Conservation (phyloP, 37 sponge, comb jelly and placozoan genomes). For the Oopsacas minuta region DNA sequence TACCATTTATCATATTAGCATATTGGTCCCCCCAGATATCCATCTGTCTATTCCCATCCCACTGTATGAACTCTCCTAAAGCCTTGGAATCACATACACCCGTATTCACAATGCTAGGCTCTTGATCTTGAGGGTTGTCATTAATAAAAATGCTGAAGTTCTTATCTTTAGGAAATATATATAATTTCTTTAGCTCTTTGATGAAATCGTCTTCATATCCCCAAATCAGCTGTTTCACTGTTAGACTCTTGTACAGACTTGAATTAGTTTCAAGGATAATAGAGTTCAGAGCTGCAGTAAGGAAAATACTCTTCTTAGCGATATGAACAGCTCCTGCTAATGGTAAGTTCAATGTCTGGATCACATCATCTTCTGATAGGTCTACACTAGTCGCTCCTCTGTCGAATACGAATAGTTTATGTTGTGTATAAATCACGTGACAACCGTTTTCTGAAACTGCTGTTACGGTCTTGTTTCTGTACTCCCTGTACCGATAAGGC, state of each 20-base stretch:
- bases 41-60: slow-evolving; percentile 36
- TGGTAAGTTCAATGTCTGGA: slow-evolving; percentile 24
- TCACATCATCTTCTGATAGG: slow-evolving; percentile 19
- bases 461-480: background rate
- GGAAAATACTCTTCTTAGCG: background rate
- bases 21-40: slow-evolving; percentile 28
- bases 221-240: slow-evolving; percentile 44
- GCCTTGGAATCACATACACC: slow-evolving; percentile 32
- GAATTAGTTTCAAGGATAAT: background rate
- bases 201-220: slow-evolving; percentile 48
- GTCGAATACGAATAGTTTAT: slow-evolving; percentile 19
- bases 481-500: slow-evolving; percentile 65
- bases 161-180: background rate
- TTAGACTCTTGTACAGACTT: slow-evolving; percentile 27
- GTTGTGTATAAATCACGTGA: slow-evolving; percentile 20
- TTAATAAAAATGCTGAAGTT: background rate
- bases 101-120: slow-evolving; percentile 39
- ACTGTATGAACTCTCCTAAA: slow-evolving; percentile 47
- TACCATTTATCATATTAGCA: slow-evolving; percentile 52
- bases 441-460: background rate
- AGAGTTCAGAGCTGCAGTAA: background rate
- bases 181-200: slow-evolving; percentile 20
- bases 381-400: background rate
- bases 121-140: slow-evolving; percentile 14
- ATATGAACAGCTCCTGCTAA: slow-evolving; percentile 11